Evolutionary conservation across 92 coral and sea anemone species (phyloP).

Genomic region (Heliopora coerulea): DNA sequence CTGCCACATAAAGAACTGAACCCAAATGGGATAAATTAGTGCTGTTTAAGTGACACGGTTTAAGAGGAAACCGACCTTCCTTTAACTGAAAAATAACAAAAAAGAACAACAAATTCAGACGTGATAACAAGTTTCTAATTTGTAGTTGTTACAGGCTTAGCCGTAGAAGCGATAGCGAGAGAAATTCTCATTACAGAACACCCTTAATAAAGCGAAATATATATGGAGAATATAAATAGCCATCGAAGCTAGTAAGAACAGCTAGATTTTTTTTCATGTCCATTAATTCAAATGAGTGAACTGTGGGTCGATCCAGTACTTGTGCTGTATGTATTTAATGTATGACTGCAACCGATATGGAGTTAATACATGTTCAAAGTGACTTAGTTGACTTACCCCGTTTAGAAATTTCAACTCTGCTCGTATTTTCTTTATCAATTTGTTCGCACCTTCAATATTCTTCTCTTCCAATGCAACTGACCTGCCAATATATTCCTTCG

Average conservation of each 20-base stretch:
- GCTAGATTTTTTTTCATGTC: too few relatives aligned
- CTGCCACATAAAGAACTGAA: constrained; percentile 64
- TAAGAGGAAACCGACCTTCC: constrained; percentile 43
- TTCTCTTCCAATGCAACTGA: constrained; percentile 26
- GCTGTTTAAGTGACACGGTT: constrained; percentile 70
- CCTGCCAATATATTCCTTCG: constrained; percentile 24
- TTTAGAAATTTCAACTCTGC: constrained; percentile 70
- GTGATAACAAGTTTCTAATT: too few relatives aligned
- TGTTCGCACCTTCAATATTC: constrained; percentile 59
- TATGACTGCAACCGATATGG: too few relatives aligned
- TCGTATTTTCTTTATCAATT: constrained; percentile 57
- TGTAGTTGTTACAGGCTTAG: background rate
- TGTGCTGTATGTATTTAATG: background rate
- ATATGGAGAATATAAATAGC: too few relatives aligned
- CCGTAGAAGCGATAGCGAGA: background rate
- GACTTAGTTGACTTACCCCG: constrained; percentile 43
- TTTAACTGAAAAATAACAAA: constrained; percentile 41
- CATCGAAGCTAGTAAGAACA: too few relatives aligned
- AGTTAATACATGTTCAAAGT: too few relatives aligned
- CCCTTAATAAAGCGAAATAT: too few relatives aligned
- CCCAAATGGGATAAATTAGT: constrained; percentile 81
- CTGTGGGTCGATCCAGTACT: background rate
- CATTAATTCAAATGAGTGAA: too few relatives aligned
- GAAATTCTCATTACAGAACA: too few relatives aligned
- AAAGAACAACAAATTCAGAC: background rate